Base-by-base conservation (phyloP, 2,113 vertebrate species). In the Hepsetus odoe region DNA sequence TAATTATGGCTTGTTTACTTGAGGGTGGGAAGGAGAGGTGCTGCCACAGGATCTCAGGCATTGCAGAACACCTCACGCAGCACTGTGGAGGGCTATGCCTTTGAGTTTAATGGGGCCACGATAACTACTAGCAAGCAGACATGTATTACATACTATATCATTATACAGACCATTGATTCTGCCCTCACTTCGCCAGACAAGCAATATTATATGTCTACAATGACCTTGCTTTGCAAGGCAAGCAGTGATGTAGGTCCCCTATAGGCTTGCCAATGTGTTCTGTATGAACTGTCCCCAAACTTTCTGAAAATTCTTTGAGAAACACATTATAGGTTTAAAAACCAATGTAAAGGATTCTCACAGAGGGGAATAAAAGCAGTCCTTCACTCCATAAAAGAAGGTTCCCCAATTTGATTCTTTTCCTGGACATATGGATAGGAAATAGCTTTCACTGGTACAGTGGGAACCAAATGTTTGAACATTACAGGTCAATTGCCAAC, bases 1-100 rank as follows among this genome's bases (percentile, higher is more conserved):
- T 85, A 77, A 82, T 82, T 80, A 77, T 46, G 56, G 68, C 79
- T 69, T 79, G 82, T 85, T 85, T 87, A 77, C 76, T 87, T 42
- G 67, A 58, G 59, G 49, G 70, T 49, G 77, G 64, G 72, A 55
- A 65, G 75, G 64, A 76, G 68, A 83, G 68, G 73, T 68, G 62
- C 68, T 38, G 20, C 77, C 58, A 73, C 56, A 72, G 38, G 64
- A 70, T 76, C 70, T 51, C 35, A 61, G 68, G 46, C 24, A 65
- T 77, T 70, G 72, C 58, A 70, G 64, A 72, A 76, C 26, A 30
- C 73, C 64, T 68, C 53, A n/a, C 24, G 70, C 69, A 49, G 61
- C 69, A 22, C 40, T 77, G 64, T 30, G 38, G 64, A 22, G 30
- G 68, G 74, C 75, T 59, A 73, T 71, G 62, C 71, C 73, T 77